Evolutionary conservation across 2,113 vertebrate genomes (phyloP), one percentile per base, ranked within the genome.

Genomic region (Planiliza haematocheilus): DNA sequence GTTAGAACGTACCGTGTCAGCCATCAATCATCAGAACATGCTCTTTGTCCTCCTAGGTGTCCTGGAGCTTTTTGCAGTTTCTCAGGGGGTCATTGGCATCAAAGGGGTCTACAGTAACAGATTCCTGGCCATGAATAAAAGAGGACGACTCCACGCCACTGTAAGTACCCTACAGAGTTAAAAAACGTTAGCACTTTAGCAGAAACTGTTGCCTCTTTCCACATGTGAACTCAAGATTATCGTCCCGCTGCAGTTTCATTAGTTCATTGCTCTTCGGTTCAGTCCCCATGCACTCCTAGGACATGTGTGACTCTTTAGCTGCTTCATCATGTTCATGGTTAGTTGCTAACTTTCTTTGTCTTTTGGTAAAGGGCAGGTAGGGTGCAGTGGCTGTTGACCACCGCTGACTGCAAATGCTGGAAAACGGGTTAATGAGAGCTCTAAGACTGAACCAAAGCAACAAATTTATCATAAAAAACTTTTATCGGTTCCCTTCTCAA

Each of bases 61-160:
- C 91, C 95, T 99, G 95, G 97, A 99, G 95, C 96, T 99, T 90
- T 97, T 99, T 93, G 96, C 97, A 46, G 91, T 99, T 84, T 99
- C 98, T 95, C 97, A 97, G 92, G 97, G 98, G 88, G 96, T 97
- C 93, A 95, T 99, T 81, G 97, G 96, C 92, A 98, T 99, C 95
- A 95, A 94, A 93, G 98, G 97, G 87, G 96, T 98, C 95, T 95
- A 96, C 96, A 98, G 96, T 89, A 96, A 97, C 94, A 95, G 95
- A 93, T 99, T 97, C 95, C 94, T 99, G 94, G 96, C 97, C 92
- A 99, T 99, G 98, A 98, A 97, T 93, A 96, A 96, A 92, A 95
- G 96, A 92, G 98, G 98, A 95, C 95, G 97, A 84, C 96, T 99
- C 86, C 95, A 98, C 82, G 96, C 95, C 92, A 97, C 95, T 70